Evolutionary conservation across 2,113 vertebrate genomes (phyloP), one percentile per base, ranked within the genome.

Genomic region (Myocastor coypus): DNA sequence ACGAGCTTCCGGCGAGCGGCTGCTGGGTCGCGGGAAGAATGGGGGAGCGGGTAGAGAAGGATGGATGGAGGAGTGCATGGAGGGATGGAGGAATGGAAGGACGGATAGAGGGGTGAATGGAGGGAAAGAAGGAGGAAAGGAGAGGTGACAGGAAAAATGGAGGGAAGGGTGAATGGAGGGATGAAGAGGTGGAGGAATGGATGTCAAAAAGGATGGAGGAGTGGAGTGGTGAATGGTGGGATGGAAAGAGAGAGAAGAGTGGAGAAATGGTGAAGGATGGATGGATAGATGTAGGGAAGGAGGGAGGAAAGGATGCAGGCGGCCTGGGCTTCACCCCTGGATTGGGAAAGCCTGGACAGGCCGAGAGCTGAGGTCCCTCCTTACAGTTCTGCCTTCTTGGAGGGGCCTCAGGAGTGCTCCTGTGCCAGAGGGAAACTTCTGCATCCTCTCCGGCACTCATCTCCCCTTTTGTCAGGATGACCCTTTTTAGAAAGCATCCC

Each of bases 1-100:
- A 99, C 90, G 61, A 91, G 50, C 52, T 75, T 91, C 93, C 86
- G 46, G 12, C 78, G 89, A 14, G 78, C 77, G 4, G 66, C 85
- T 50, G n/a, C 46, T 77, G 92, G 20, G 46, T 80, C 19, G n/a
- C 68, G 94, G 82, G 86, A 89, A 87, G 61, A 73, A 37, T 14
- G 55, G 63, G 83, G 66, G 57, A 37, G 80, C 42, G 73, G 73
- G 24, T 75, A 12, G 40, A 77, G 73, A 77, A 77, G 40, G 24
- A 46, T 12, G 11, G 12, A 26, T 12, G 40, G 73, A 77, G 3
- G 37, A 20, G 8, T 68, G 32, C n/a, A 40, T 37, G n/a, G 69
- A 46, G 11, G 40, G 40, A 22, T 20, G n/a, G n/a, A 28, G 10
- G 24, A 11, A 1, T 26, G 40, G 40, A 77, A 5, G 12, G 5